Evolutionary conservation across 2,888 invertebrate species (phyloP), one percentile per base, ranked within the genome.

Genomic region (Anthoptus insignis): DNA sequence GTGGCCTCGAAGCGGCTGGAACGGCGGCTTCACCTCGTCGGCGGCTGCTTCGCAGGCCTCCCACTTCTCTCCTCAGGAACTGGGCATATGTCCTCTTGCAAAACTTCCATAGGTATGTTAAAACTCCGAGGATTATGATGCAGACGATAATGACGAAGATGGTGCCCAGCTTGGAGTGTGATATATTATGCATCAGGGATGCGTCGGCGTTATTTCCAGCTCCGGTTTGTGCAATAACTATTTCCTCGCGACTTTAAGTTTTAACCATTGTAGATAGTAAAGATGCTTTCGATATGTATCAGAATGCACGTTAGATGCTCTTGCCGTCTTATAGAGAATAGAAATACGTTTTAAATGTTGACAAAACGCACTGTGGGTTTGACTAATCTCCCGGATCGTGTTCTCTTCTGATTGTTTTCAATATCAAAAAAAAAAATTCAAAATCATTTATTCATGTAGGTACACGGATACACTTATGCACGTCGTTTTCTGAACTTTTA

Each of bases 201-300:
- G 37, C 32, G 16, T 49, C 27, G 2, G 37, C 50, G 8, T 34
- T 24, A 50, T 49, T 50, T 6, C 34, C 32, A 32, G 6, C 16
- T 21, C 59, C 59, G 24, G 32, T 59, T 37, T 49, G 50, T 19
- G 59, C 49, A 21, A 50, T 50, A 16, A 59, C 47, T 16, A 50
- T 11, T 50, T 59, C 50, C 49, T 59, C n/a, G 19, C 39, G 47
- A 9, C 22, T 49, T 59, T 59, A 32, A 19, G 49, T 13, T 37
- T 37, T 7, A 13, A 6, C 37, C 37, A 50, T 49, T 16, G 54
- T 34, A 54, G 54, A 6, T 27, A 34, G 34, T 37, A n/a, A 37
- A n/a, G 11, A 37, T n/a, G 13, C 3, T 37, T 37, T 37, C n/a
- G 6, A 9, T 37, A n/a, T 37, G n/a, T 37, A 37, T 11, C n/a